Evolutionary conservation across 2,797 vertebrate species (phyloP), one percentile per base, ranked within the genome.

Genomic region (Amblyopsis hoosieri): DNA sequence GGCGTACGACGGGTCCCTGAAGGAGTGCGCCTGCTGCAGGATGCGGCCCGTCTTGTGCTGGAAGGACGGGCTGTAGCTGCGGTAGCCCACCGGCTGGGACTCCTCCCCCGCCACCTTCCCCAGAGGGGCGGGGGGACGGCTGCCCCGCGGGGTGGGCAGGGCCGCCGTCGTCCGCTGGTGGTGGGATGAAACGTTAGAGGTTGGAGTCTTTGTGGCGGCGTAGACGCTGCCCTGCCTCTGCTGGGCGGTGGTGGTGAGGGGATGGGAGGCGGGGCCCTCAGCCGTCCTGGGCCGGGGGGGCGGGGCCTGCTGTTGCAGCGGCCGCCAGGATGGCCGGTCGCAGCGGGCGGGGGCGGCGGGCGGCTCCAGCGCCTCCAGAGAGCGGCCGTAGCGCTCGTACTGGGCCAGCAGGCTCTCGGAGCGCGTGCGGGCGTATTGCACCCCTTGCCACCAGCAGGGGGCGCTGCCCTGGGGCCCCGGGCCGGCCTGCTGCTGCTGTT

Each of bases 61-160:
- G 81, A 98, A 99, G 9, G 97, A 98, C 0, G 97, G 97, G 87
- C 97, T 99, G 81, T 99, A 99, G 85, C 97, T 99, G 57, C 96
- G 93, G 87, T 99, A 99, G n/a, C 97, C 97, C 0, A 97, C 90
- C 5, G 94, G 95, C 54, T 96, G 91, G 23, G 23, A 2, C 23
- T 23, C 23, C 51, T 97, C 95, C 0, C 96, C 96, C 54, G 89
- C 80, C 79, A 92, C 94, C 76, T 93, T 95, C 50, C 86, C 89
- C 0, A 23, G 23, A 23, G 23, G 23, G 23, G 92, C 78, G 64
- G 92, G 84, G 12, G 92, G 89, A 54, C 89, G 79, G 37, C 91
- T 76, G 73, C 71, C 83, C 72, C 90, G 89, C 1, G 81, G 54
- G 12, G 82, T 82, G 83, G 31, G 63, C 3, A 50, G 71, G 79